Conservation (phyloP, 2,113 vertebrate species). For the Tachycineta bicolor region DNA sequence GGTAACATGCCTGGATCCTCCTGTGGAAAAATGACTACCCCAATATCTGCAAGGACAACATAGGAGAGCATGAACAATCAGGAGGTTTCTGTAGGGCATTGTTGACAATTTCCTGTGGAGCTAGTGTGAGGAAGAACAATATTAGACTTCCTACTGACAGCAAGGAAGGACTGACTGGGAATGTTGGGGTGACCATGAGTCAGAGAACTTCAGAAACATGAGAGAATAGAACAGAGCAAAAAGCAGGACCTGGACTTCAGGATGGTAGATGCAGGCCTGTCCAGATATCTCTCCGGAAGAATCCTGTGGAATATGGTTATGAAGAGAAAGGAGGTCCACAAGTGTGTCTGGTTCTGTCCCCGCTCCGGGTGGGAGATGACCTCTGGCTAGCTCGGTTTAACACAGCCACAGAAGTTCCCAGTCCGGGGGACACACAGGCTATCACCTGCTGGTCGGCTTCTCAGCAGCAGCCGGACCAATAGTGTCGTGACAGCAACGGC, state of each 20-base stretch:
- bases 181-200: neutral
- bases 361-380: no score
- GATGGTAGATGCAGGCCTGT: neutral
- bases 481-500: no score
- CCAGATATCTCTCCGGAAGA: neutral
- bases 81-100: neutral
- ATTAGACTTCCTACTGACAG: neutral
- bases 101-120: neutral
- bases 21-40: neutral
- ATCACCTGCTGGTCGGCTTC: no score
- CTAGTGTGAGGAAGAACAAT: neutral
- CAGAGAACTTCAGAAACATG: neutral
- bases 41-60: neutral
- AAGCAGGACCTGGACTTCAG: neutral
- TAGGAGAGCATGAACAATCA: neutral
- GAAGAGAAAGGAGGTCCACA: neutral
- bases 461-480: no score
- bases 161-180: neutral
- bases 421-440: no score
- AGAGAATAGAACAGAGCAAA: neutral
- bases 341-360: no score
- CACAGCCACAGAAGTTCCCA: no score
- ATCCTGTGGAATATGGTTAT: neutral
- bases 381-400: no score
- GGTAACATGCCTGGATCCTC: rapidly evolving